These are phyloP conservation scores for Apodemia zela DNA, from an alignment of 2,888 invertebrate species.

Conservation along the genomic window DNA sequence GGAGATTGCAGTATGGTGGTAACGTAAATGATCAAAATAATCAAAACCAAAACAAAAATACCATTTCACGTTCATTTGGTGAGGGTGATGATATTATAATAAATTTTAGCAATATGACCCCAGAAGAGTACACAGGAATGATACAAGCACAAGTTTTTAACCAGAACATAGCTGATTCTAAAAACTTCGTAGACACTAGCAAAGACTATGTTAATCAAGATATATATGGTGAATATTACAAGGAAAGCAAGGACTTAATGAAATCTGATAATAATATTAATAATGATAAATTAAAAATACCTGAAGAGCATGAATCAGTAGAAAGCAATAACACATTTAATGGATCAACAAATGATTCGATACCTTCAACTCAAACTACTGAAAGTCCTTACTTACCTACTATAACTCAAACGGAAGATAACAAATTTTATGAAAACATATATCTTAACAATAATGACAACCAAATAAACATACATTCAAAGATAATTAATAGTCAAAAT, in stretches of 20 bases:
- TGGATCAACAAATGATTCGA: not conserved
- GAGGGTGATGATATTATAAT: conserved; percentile 65
- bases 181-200: conserved; percentile 27
- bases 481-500: conserved; percentile 49
- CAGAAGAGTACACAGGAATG: conserved; percentile 64
- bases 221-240: not conserved
- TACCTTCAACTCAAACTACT: not conserved
- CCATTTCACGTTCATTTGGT: conserved; percentile 66
- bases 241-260: not conserved
- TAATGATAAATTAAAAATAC: not conserved
- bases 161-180: conserved; percentile 37
- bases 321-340: not conserved
- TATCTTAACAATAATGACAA: conserved; percentile 20
- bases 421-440: conserved; percentile 22
- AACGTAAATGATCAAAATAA: conserved; percentile 44
- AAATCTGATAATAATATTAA: not conserved
- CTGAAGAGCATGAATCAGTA: not conserved
- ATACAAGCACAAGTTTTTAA: conserved; percentile 50
- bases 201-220: conserved; percentile 8
- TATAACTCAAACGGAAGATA: not conserved
- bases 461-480: conserved; percentile 33
- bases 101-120: conserved; percentile 68
- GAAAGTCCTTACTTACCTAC: not conserved
- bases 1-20: conserved; percentile 72
- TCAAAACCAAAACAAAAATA: conserved; percentile 54